Base-by-base conservation (phyloP, 2,888 invertebrate species). In the Lobophora halterata region DNA sequence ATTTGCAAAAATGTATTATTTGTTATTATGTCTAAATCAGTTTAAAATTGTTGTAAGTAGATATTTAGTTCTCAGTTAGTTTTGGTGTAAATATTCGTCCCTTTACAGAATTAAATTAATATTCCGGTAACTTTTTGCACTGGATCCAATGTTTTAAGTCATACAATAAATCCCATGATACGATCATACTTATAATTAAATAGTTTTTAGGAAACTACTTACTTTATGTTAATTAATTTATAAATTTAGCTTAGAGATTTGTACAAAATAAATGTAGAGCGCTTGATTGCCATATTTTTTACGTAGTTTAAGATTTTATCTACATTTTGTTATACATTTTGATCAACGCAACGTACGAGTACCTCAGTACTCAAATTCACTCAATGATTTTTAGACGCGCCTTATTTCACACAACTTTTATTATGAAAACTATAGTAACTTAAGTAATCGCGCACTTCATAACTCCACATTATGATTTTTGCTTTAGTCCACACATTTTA, bases 251-350 rank as follows among this genome's bases (percentile, higher is more conserved):
- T 16, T 14, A 30, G 19, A 6, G 11, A 27, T 25, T 32, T 37
- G 36, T 32, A 41, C 27, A 42, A 42, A 42, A 37, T 35, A 37
- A 42, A 8, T 16, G 8, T 32, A 44, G 59, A 61, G 53, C 54
- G 70, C 70, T 72, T 70, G 47, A 59, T 68, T 79, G 79, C 79
- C 79, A 79, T 80, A 78, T 68, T 64, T 55, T 58, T 62, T 56
- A 55, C 41, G 30, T 33, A 38, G 25, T 19, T 18, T 17, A 17
- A 17, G 5, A 3, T 14, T 14, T 14, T 14, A 17, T n/a, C n/a
- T 17, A 6, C 5, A 5, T 3, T 14, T n/a, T 3, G 17, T 17
- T 17, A 14, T 14, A 14, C 14, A 14, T 14, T 14, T 14, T 17
- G 1, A 17, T 17, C n/a, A 17, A n/a, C n/a, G n/a, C n/a, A n/a